These are phyloP conservation scores for Onychorhynchus coronatus DNA, from an alignment of 2,113 vertebrate genomes.

Conservation along the genomic window DNA sequence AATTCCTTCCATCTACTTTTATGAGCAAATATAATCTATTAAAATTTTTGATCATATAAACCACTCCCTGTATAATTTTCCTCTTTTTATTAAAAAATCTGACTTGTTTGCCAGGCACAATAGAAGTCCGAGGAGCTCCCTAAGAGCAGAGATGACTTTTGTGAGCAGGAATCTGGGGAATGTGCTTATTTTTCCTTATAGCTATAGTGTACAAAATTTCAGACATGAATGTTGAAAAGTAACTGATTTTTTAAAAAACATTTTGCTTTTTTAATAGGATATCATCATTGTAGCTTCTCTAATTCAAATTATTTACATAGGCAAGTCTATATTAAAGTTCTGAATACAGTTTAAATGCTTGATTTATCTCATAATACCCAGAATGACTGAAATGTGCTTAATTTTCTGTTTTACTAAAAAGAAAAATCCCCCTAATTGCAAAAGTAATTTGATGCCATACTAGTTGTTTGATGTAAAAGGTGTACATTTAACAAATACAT, in stretches of 20 bases:
- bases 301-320: background rate
- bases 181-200: conserved; percentile 55
- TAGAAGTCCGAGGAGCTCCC: conserved; percentile 38
- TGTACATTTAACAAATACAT: background rate
- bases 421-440: background rate
- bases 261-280: background rate
- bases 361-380: background rate
- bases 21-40: conserved; percentile 25
- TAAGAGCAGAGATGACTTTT: conserved; percentile 40
- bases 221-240: conserved; percentile 20
- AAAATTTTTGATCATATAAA: conserved; percentile 17
- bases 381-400: background rate
- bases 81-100: conserved; percentile 27
- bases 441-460: background rate
- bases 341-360: background rate
- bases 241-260: background rate
- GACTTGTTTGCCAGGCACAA: conserved; percentile 36
- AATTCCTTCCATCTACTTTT: conserved; percentile 19
- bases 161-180: conserved; percentile 67
- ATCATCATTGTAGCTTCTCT: background rate
- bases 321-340: background rate
- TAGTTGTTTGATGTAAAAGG: conserved; percentile 24
- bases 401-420: background rate
- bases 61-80: conserved; percentile 10
- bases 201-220: conserved; percentile 53